Conservation (phyloP, 1,140 invertebrate species). For the Micrasema longulum region DNA sequence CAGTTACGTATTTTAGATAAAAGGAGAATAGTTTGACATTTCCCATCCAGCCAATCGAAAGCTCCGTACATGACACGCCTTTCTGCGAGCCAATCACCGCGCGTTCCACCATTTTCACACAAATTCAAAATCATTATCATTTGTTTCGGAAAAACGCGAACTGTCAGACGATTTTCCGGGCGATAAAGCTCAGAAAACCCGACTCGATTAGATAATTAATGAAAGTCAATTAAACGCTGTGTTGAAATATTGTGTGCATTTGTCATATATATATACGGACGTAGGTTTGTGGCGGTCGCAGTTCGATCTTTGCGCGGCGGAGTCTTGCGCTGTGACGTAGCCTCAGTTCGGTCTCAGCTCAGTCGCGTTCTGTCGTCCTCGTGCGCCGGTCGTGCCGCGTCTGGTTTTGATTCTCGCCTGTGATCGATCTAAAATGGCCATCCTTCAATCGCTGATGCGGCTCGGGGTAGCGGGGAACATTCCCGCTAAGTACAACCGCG, state of each 20-base stretch:
- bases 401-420: neutral
- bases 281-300: neutral
- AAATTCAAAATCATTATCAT: constrained; percentile 13
- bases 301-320: constrained; percentile 32
- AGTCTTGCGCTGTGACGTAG: constrained; percentile 22
- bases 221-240: neutral
- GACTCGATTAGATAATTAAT: neutral
- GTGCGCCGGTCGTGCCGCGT: constrained; percentile 20
- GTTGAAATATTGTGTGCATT: too few relatives aligned
- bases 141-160: neutral
- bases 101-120: constrained; percentile 23
- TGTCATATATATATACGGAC: constrained; percentile 11
- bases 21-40: constrained; percentile 32
- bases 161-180: constrained; percentile 19
- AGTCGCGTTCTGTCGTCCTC: constrained; percentile 40
- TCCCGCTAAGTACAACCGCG: constrained; percentile 4
- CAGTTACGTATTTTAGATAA: constrained; percentile 15
- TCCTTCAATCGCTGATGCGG: constrained; percentile 44
- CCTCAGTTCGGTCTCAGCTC: constrained; percentile 20
- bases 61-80: constrained; percentile 35
- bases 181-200: neutral
- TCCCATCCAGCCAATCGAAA: constrained; percentile 28
- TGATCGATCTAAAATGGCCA: constrained; percentile 35
- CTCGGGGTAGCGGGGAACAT: constrained; percentile 32
- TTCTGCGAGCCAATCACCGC: constrained; percentile 27